Evolutionary conservation across 2,113 vertebrate species (phyloP).

Genomic region (Saiga tatarica): DNA sequence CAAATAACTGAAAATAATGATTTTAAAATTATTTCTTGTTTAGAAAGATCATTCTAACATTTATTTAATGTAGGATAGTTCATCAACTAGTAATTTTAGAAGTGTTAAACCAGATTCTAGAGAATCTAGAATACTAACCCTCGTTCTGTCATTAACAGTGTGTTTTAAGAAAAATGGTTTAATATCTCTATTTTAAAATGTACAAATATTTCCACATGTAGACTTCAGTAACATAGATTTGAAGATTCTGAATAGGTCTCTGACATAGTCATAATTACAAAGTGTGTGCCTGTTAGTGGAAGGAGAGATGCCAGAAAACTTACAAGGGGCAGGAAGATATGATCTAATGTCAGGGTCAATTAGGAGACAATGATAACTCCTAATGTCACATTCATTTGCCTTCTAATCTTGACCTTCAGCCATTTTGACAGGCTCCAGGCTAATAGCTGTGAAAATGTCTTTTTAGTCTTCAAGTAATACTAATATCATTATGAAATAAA

Average conservation of each 20-base stretch:
- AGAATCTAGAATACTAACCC: background rate
- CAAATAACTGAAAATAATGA: background rate
- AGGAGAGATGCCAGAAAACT: background rate
- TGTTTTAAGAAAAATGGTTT: slow-evolving; percentile 23
- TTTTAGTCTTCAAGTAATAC: background rate
- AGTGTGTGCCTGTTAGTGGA: background rate
- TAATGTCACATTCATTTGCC: background rate
- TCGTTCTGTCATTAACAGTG: background rate
- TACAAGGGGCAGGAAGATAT: background rate
- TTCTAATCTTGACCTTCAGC: background rate
- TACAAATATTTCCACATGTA: background rate
- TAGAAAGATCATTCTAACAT: background rate
- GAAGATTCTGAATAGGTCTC: background rate
- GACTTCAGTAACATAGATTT: background rate
- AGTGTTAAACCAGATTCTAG: background rate
- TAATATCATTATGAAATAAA: background rate
- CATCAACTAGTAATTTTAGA: background rate
- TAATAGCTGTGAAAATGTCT: background rate
- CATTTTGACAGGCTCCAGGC: background rate
- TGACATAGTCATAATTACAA: background rate
- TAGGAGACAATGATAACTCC: background rate
- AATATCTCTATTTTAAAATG: slow-evolving; percentile 11
- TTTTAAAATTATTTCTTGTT: background rate
- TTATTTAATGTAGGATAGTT: slow-evolving; percentile 10
- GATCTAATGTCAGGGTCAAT: background rate